Conservation (phyloP, 2,888 invertebrate species). For the Thyatira batis region DNA sequence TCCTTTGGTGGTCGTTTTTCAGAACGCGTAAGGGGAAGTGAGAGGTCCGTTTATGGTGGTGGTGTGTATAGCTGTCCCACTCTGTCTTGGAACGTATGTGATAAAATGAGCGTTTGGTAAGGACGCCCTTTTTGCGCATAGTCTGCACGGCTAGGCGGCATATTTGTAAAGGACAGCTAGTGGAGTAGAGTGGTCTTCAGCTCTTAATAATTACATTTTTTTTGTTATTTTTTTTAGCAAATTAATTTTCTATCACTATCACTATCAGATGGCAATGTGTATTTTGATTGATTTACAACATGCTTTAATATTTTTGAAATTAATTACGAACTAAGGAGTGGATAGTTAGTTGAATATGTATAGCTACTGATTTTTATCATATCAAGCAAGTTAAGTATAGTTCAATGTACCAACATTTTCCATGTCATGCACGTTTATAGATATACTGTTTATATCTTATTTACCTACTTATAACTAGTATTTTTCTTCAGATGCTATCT, state of each 20-base stretch:
- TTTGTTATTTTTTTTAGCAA: neutral
- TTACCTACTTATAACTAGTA: no score
- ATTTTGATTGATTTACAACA: no score
- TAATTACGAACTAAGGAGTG: no score
- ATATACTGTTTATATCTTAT: no score
- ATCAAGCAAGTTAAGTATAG: no score
- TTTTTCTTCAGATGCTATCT: no score
- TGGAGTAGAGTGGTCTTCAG: constrained; percentile 36
- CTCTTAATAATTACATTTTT: neutral
- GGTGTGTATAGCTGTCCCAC: constrained; percentile 35
- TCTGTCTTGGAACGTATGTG: constrained; percentile 72
- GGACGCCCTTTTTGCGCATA: constrained; percentile 79
- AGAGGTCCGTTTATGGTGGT: constrained; percentile 18
- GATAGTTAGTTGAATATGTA: no score
- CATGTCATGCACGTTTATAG: no score
- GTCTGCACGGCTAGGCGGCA: constrained; percentile 80
- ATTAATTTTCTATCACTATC: no score
- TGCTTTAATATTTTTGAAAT: no score
- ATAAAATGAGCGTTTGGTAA: constrained; percentile 68
- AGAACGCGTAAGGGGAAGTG: constrained; percentile 8
- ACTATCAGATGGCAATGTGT: no score
- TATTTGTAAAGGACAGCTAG: constrained; percentile 57
- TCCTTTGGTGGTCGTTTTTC: constrained; percentile 30
- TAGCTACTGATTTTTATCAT: constrained; percentile 17
- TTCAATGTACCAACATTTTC: no score